Conservation (phyloP, 2,888 invertebrate genomes). For the Pemphredon lugubris region DNA sequence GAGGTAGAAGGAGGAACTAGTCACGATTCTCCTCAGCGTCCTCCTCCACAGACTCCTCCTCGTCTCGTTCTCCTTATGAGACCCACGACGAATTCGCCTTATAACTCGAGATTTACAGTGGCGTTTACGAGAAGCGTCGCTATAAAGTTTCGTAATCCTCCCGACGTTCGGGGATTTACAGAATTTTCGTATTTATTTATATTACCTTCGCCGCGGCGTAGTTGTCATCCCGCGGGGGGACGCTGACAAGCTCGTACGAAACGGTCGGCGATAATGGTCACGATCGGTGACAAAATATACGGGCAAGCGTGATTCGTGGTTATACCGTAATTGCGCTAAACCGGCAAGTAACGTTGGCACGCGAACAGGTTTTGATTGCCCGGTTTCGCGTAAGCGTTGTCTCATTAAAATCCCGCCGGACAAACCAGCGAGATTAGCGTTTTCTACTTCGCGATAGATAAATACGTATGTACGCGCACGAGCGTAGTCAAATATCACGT, state of each 20-base stretch:
- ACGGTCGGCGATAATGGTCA: slow-evolving; percentile 8
- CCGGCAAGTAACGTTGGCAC: slow-evolving; percentile 27
- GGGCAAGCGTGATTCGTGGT: too few relatives aligned
- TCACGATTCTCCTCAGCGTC: slow-evolving; percentile 20
- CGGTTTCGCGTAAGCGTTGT: slow-evolving; percentile 45
- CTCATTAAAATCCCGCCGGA: slow-evolving; percentile 39
- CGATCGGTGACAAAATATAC: slow-evolving; percentile 13
- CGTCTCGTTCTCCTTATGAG: slow-evolving; percentile 41
- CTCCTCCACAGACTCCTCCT: slow-evolving; percentile 15
- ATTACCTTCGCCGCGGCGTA: background rate
- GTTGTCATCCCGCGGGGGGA: background rate
- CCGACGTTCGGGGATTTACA: background rate
- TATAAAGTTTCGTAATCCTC: slow-evolving; percentile 46
- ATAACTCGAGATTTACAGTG: slow-evolving; percentile 49
- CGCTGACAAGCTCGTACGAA: slow-evolving; percentile 2
- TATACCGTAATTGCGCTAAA: slow-evolving; percentile 27
- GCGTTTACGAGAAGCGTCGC: slow-evolving; percentile 48
- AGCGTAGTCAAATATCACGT: background rate
- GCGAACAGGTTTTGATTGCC: slow-evolving; percentile 48
- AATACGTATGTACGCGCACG: too few relatives aligned
- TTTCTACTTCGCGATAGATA: too few relatives aligned
- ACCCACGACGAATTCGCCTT: slow-evolving; percentile 44
- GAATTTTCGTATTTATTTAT: background rate
- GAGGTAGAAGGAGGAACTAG: slow-evolving; percentile 8
- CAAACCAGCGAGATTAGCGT: slow-evolving; percentile 24